phyloP scores from a whole-genome alignment of 1,140 invertebrate genomes.

The Hyphantria cunea region DNA sequence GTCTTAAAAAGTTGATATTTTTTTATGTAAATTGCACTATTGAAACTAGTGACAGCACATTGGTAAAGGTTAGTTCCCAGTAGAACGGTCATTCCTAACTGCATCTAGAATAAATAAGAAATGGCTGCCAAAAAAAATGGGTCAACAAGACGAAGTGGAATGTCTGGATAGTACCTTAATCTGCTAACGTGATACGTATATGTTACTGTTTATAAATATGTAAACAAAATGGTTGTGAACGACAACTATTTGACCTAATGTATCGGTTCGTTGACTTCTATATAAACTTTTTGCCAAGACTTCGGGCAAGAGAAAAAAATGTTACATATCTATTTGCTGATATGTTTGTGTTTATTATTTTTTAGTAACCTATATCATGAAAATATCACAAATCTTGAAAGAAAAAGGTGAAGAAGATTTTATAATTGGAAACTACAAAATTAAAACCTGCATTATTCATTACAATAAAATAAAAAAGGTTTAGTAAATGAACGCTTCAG shows the following conservation, averaged over 20 bases:
- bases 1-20: no score
- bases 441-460: background rate
- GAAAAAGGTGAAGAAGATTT: no score
- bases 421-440: no score
- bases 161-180: no score
- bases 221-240: conserved; percentile 36
- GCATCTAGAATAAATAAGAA: conserved; percentile 37
- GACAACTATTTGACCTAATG: conserved; percentile 41
- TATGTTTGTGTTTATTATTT: conserved; percentile 7
- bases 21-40: background rate
- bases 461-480: background rate
- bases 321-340: background rate
- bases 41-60: background rate
- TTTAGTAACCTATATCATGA: conserved; percentile 4
- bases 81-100: conserved; percentile 24
- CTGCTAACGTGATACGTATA: no score
- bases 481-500: background rate
- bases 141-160: conserved; percentile 24
- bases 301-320: conserved; percentile 7
- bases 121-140: no score
- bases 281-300: conserved; percentile 18
- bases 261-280: conserved; percentile 32
- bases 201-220: conserved; percentile 17
- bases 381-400: no score
- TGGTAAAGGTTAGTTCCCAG: background rate